A percentile compares a stretch with the other conserved stretches of the same genome.
Evolutionary conservation across 2,888 invertebrate genomes (phyloP).

Genomic region (Pachymerium ferrugineum): DNA sequence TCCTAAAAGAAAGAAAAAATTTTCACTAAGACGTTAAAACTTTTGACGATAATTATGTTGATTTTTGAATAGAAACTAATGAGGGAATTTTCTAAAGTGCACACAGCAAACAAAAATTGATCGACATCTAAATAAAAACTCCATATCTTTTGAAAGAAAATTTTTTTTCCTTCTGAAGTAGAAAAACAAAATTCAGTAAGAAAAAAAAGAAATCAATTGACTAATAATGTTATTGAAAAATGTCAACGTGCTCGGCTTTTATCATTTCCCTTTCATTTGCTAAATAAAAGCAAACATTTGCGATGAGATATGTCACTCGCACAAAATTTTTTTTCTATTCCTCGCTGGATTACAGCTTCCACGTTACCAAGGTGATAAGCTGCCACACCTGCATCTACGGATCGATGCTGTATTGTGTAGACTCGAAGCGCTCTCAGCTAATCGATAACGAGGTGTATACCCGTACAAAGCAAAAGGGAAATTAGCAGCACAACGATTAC

Average conservation of each 20-base stretch:
- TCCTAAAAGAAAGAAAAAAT: conserved; percentile 52
- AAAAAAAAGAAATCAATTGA: not conserved
- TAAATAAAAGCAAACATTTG: not conserved
- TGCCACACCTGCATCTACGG: not conserved
- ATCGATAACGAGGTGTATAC: too few relatives aligned
- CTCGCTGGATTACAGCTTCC: conserved; percentile 16
- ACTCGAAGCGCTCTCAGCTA: too few relatives aligned
- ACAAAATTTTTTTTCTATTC: not conserved
- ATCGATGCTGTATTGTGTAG: conserved; percentile 22
- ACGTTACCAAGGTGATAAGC: conserved; percentile 33
- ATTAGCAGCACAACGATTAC: conserved; percentile 5
- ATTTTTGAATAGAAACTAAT: too few relatives aligned
- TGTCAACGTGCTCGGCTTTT: too few relatives aligned
- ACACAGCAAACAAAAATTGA: too few relatives aligned
- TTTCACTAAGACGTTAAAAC: not conserved
- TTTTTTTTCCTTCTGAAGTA: too few relatives aligned
- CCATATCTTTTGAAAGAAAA: too few relatives aligned
- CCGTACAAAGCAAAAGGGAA: not conserved
- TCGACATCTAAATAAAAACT: too few relatives aligned
- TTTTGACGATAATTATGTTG: not conserved
- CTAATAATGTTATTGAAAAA: not conserved
- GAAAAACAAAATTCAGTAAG: too few relatives aligned
- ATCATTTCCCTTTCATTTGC: not conserved
- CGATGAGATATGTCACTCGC: not conserved
- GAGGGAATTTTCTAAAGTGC: too few relatives aligned